Evolutionary conservation across 2,113 vertebrate genomes (phyloP), one percentile per base, ranked within the genome.

Genomic region (Willisornis vidua): DNA sequence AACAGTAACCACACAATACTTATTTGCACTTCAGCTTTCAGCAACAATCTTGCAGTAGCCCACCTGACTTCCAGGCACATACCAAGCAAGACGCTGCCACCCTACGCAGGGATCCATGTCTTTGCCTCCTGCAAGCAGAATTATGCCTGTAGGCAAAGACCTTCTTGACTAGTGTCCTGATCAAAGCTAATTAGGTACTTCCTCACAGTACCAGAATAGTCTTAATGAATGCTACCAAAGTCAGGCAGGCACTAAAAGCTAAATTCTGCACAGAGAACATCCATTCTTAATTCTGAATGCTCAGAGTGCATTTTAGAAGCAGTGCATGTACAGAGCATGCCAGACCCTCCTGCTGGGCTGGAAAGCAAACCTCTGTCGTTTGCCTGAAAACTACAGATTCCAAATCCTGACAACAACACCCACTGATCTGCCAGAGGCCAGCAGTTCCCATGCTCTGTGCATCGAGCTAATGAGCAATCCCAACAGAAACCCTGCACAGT

Each of bases 31-130:
- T 65, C 3, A 4, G 37, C n/a, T 54, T 83, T 62, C 72, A 70
- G 67, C 54, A 90, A 45, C 61, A 51, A 4, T 67, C 33, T 48
- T 68, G 33, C 25, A 80, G 25, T 48, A 55, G 16, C 19, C 14
- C 35, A 87, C 28, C 59, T 73, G 33, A 24, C 16, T 83, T 71
- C 24, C 67, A 75, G 33, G 45, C 39, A 77, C 80, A 59, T 22
- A 70, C 28, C 37, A 72, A 66, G 35, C 5, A 79, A 88, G 52
- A 72, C 8, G 7, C 45, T 81, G 76, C 23, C 24, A 52, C 15
- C 41, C 25, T 31, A 1, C 10, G 75, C 23, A n/a, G 45, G 19
- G 31, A 82, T 57, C 31, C 0, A 0, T 5, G 2, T 33, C 55
- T 55, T 8, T 58, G 54, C 37, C 57, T 73, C 79, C 52, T 63